Evolutionary conservation across 2,113 vertebrate genomes (phyloP).

Genomic region (Sinocyclocheilus rhinocerous): DNA sequence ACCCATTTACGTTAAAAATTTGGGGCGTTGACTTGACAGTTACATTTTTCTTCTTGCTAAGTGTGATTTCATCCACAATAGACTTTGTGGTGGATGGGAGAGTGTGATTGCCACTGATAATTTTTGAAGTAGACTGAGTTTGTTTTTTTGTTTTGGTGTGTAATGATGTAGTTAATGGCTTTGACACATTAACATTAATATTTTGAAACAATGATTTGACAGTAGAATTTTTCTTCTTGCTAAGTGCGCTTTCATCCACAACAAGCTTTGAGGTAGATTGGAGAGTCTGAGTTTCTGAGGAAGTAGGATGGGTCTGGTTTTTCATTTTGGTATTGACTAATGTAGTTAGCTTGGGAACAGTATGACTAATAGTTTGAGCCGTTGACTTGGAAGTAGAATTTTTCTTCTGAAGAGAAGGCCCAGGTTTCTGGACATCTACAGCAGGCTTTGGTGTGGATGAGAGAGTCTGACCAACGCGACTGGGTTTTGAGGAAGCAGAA

Average conservation of each 20-base stretch:
- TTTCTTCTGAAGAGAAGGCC: background rate
- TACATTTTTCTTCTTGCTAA: too few relatives aligned
- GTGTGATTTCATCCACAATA: too few relatives aligned
- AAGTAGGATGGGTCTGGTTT: background rate
- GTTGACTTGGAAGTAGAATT: background rate
- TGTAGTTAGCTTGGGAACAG: background rate
- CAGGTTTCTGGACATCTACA: conserved; percentile 59
- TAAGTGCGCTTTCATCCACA: background rate
- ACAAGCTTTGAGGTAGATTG: background rate
- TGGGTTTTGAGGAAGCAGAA: background rate
- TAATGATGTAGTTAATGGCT: conserved; percentile 66
- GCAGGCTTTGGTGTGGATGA: background rate
- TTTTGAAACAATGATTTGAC: conserved; percentile 34
- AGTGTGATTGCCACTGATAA: too few relatives aligned
- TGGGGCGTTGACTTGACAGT: too few relatives aligned
- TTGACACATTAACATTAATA: conserved; percentile 57
- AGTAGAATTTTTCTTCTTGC: background rate
- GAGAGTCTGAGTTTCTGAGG: conserved; percentile 10
- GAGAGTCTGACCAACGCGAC: background rate
- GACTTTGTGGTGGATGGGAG: too few relatives aligned
- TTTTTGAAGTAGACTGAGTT: too few relatives aligned
- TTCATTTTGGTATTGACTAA: background rate
- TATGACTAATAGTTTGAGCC: background rate
- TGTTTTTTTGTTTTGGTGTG: background rate
- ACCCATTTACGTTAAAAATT: too few relatives aligned